Conservation (phyloP, 1,140 invertebrate genomes). For the Matsumurasca onukii region DNA sequence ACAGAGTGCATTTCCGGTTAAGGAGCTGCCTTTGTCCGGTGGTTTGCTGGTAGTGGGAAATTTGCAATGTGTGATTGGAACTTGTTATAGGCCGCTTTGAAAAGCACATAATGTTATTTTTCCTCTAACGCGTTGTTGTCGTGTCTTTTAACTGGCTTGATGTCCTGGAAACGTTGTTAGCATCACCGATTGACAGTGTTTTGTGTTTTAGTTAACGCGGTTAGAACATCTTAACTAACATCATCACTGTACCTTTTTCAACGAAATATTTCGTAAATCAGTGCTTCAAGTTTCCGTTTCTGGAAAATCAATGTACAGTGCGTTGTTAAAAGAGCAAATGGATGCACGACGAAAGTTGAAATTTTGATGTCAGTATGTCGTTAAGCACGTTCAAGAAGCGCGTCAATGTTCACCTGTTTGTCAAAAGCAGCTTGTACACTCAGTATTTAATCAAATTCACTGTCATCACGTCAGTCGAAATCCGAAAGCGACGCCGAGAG, state of each 20-base stretch:
- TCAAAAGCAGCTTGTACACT: not conserved
- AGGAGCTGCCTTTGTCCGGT: not conserved
- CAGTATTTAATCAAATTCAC: not conserved
- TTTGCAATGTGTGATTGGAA: not conserved
- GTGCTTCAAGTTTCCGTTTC: no score
- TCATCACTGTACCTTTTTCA: no score
- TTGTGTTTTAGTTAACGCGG: no score
- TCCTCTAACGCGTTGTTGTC: no score
- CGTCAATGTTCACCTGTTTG: not conserved
- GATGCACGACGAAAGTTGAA: not conserved
- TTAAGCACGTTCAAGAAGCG: not conserved
- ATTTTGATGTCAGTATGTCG: not conserved
- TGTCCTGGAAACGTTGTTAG: no score
- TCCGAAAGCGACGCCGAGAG: not conserved
- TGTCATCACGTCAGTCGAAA: not conserved
- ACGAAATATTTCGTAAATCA: no score
- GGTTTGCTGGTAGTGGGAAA: not conserved
- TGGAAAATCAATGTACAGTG: no score
- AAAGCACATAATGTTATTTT: not conserved
- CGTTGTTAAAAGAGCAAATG: no score
- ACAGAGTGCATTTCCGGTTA: not conserved
- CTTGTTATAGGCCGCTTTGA: not conserved
- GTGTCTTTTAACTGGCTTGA: no score
- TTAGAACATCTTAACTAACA: no score
- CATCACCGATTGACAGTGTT: no score